Conservation (phyloP, 2,888 invertebrate species). For the Trissonchulus sp. region DNA sequence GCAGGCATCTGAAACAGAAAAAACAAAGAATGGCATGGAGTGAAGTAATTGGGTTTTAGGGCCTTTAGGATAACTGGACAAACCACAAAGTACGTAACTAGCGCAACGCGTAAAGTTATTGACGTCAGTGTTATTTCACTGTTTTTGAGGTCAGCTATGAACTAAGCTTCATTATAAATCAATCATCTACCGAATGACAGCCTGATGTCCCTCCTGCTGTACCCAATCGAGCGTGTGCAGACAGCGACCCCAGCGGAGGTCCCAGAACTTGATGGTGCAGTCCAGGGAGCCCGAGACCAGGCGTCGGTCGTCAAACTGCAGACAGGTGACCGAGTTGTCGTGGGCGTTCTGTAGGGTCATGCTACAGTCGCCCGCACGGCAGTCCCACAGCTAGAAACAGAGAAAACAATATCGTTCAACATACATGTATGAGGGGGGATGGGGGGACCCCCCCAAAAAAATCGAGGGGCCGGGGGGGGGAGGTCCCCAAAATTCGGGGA, state of each 20-base stretch:
- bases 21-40: no score
- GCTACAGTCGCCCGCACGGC: slow-evolving; percentile 53
- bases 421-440: no score
- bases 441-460: no score
- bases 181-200: slow-evolving; percentile 56
- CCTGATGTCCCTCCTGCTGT: slow-evolving; percentile 59
- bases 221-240: slow-evolving; percentile 59
- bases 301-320: slow-evolving; percentile 55
- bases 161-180: no score
- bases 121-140: no score
- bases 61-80: no score
- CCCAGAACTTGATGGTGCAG: slow-evolving; percentile 58
- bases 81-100: no score
- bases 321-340: slow-evolving; percentile 58
- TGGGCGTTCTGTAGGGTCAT: slow-evolving; percentile 56
- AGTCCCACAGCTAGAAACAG: slow-evolving; percentile 58
- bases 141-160: no score
- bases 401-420: slow-evolving; percentile 25
- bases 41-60: no score
- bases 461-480: no score
- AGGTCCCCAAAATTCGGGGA: no score
- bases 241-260: slow-evolving; percentile 54
- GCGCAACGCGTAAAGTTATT: no score
- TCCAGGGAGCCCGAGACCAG: slow-evolving; percentile 59
- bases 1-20: slow-evolving; percentile 53